Evolutionary conservation across 2,113 vertebrate genomes (phyloP).

Genomic region (Scartelaos histophorus): DNA sequence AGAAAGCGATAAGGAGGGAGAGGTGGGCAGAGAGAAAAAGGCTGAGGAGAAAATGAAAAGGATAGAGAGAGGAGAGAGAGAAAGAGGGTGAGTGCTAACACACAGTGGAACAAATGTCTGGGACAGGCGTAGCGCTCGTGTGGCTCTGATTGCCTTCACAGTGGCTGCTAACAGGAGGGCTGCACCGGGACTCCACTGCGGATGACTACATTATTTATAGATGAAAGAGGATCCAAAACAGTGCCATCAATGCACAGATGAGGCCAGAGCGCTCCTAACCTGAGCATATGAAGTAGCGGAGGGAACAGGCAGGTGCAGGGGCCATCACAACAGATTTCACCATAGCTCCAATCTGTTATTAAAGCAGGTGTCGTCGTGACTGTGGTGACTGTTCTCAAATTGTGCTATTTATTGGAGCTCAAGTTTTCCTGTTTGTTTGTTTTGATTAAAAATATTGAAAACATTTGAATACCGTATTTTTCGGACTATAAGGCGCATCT

Average conservation of each 20-base stretch:
- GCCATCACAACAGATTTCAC: slow-evolving; percentile 30
- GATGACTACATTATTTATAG: slow-evolving; percentile 73
- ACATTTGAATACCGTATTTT: too few species aligned
- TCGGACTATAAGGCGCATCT: too few species aligned
- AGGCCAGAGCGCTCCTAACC: slow-evolving; percentile 47
- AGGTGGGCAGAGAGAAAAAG: background rate
- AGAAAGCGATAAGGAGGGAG: background rate
- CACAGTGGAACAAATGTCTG: slow-evolving; percentile 61
- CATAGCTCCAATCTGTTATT: slow-evolving; percentile 38
- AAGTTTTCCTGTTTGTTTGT: too few species aligned
- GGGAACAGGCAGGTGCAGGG: slow-evolving; percentile 46
- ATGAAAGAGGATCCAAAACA: slow-evolving; percentile 70
- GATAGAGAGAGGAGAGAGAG: background rate
- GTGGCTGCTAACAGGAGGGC: slow-evolving; percentile 17
- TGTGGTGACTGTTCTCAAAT: slow-evolving; percentile 8
- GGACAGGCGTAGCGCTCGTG: slow-evolving; percentile 50
- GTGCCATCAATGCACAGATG: slow-evolving; percentile 63
- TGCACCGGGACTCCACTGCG: slow-evolving; percentile 44
- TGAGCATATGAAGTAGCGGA: slow-evolving; percentile 33
- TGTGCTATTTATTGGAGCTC: background rate
- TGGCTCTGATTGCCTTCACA: slow-evolving; percentile 47
- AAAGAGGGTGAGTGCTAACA: slow-evolving; percentile 31
- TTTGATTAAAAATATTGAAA: too few species aligned
- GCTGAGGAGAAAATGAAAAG: background rate
- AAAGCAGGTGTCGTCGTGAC: slow-evolving; percentile 33